phyloP scores from a whole-genome alignment of 2,113 vertebrate genomes.

The Chloebia gouldiae region DNA sequence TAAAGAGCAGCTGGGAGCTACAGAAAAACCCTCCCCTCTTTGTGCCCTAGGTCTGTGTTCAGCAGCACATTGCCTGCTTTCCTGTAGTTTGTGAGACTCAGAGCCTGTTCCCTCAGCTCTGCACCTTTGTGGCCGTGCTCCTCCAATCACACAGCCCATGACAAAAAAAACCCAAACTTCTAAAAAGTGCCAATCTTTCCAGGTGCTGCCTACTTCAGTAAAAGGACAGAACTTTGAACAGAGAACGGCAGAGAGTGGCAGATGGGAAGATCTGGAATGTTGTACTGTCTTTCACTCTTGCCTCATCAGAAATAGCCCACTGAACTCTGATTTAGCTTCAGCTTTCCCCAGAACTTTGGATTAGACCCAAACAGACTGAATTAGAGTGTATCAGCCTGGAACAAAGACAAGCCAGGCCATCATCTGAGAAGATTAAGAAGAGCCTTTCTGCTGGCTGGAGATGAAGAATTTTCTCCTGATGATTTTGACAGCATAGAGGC shows the following conservation, averaged over 20 bases:
- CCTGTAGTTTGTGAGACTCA: neutral
- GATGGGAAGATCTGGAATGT: neutral
- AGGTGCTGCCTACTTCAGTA: neutral
- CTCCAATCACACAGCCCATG: neutral
- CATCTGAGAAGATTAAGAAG: slow-evolving; percentile 19
- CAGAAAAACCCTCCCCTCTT: neutral
- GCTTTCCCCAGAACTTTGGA: slow-evolving; percentile 21
- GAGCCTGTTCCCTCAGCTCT: neutral
- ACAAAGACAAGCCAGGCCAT: slow-evolving; percentile 15
- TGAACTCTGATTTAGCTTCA: slow-evolving; percentile 8
- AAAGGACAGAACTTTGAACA: neutral
- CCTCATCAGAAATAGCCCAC: neutral
- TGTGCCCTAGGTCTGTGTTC: neutral
- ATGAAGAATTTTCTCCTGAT: slow-evolving; percentile 12
- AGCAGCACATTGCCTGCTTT: neutral
- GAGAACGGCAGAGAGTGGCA: neutral
- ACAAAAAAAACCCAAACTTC: neutral
- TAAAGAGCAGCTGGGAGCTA: neutral
- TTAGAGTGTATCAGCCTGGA: slow-evolving; percentile 34
- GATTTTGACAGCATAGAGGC: neutral
- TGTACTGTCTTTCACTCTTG: neutral
- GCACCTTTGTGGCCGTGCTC: neutral
- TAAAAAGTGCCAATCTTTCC: neutral
- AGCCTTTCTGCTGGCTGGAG: slow-evolving; percentile 24
- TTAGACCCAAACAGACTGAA: neutral